Evolutionary conservation across 2,888 invertebrate species (phyloP).

Genomic region (Caenorhabditis sp.): DNA sequence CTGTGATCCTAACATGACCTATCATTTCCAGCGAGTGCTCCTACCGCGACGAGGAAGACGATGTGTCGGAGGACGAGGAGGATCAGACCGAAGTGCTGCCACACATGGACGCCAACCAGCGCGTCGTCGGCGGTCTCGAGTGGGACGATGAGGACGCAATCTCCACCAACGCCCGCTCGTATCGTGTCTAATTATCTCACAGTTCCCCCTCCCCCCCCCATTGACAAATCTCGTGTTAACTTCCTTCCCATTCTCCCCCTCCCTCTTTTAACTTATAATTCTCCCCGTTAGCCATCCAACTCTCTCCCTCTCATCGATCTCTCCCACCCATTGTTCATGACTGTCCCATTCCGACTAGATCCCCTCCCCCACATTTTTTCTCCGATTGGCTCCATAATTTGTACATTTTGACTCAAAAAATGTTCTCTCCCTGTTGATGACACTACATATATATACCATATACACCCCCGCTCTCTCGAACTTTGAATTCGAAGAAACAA

Average conservation of each 20-base stretch:
- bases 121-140: conserved; percentile 84
- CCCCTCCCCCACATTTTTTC: neutral
- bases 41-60: conserved; percentile 80
- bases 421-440: conserved; percentile 51
- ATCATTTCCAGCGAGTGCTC: conserved; percentile 73
- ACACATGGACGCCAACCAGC: conserved; percentile 65
- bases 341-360: neutral
- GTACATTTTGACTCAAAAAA: conserved; percentile 50
- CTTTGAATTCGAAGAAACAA: neutral
- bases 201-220: no score
- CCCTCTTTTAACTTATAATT: conserved; percentile 40
- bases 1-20: no score
- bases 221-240: conserved; percentile 23
- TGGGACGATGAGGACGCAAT: conserved; percentile 86
- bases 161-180: conserved; percentile 71
- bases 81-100: conserved; percentile 68
- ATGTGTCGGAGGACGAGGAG: conserved; percentile 64
- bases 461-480: no score
- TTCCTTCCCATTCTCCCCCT: neutral
- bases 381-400: conserved; percentile 13
- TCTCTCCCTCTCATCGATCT: conserved; percentile 32
- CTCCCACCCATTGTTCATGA: conserved; percentile 19
- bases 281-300: conserved; percentile 21
- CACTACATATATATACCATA: conserved; percentile 53
- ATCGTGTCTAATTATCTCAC: conserved; percentile 68